These are phyloP conservation scores for Discoglossus pictus DNA, from an alignment of 2,797 vertebrate genomes.

Conservation along the genomic window DNA sequence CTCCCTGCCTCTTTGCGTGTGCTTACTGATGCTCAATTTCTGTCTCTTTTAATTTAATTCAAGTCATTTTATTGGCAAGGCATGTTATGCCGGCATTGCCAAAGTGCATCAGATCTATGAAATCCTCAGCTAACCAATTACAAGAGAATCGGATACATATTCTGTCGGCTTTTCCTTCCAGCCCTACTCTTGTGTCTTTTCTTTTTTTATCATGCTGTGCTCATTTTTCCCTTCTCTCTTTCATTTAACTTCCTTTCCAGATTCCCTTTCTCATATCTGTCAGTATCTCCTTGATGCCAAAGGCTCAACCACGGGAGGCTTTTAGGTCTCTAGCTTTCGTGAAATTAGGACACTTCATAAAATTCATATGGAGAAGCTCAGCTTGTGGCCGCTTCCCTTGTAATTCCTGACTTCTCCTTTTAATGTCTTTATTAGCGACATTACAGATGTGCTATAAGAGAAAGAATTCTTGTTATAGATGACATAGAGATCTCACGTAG, in stretches of 20 bases:
- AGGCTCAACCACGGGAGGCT: slow-evolving; percentile 13
- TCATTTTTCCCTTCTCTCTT: slow-evolving; percentile 3
- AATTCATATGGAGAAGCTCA: slow-evolving; percentile 10
- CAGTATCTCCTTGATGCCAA: slow-evolving; percentile 38
- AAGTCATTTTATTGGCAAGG: neutral
- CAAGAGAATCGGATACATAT: slow-evolving; percentile 1
- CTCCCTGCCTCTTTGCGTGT: too few species aligned
- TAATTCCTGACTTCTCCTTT: slow-evolving; percentile 28
- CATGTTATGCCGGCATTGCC: slow-evolving; percentile 14
- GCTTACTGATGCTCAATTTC: slow-evolving; percentile 1
- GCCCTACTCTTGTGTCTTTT: slow-evolving; percentile 2
- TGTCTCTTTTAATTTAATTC: slow-evolving; percentile 18
- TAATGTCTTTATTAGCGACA: slow-evolving; percentile 38
- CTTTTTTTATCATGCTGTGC: slow-evolving; percentile 24
- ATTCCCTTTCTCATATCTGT: slow-evolving; percentile 26
- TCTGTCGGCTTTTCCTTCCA: neutral
- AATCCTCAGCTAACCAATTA: slow-evolving; percentile 22
- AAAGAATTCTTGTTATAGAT: neutral
- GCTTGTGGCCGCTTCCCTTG: slow-evolving; percentile 25
- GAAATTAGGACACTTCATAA: slow-evolving; percentile 16
- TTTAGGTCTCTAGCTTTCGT: neutral
- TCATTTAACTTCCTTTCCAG: neutral
- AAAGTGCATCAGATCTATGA: slow-evolving; percentile 25
- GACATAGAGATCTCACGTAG: slow-evolving; percentile 8
- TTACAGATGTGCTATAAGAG: neutral